phyloP scores from a whole-genome alignment of 2,888 invertebrate genomes.

The Eupithecia vulgata region DNA sequence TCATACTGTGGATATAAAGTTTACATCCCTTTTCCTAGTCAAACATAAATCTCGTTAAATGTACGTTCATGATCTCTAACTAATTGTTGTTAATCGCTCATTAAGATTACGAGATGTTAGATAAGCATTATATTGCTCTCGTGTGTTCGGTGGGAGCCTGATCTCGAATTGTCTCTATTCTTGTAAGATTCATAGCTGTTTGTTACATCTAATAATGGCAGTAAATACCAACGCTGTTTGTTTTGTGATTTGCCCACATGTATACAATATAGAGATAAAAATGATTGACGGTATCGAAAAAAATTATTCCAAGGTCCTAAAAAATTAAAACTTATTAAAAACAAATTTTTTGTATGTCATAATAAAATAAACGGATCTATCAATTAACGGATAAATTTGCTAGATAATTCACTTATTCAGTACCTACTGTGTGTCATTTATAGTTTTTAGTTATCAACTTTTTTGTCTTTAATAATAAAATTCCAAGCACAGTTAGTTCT shows the following conservation, averaged over 20 bases:
- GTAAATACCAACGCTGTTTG: background rate
- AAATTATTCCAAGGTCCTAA: background rate
- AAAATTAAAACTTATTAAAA: background rate
- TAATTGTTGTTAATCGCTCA: conserved; percentile 10
- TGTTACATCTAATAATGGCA: background rate
- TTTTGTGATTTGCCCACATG: background rate
- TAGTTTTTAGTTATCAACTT: background rate
- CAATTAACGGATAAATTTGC: background rate
- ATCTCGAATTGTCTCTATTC: background rate
- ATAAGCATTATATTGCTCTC: conserved; percentile 8
- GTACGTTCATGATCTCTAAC: background rate
- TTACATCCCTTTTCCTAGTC: background rate
- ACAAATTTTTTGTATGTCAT: background rate
- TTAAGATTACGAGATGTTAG: conserved; percentile 11
- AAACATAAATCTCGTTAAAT: background rate
- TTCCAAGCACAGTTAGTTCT: background rate
- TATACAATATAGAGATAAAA: background rate
- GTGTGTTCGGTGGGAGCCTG: conserved; percentile 2
- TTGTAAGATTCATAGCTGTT: background rate
- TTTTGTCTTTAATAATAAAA: background rate
- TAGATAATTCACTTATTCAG: background rate
- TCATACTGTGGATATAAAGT: background rate
- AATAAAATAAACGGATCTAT: too few species aligned
- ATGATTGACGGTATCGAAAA: too few species aligned
- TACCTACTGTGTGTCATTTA: background rate